A percentile compares a stretch with the other conserved stretches of the same genome.
phyloP scores from a whole-genome alignment of 2,888 invertebrate genomes.

The Melanostoma scalare region DNA sequence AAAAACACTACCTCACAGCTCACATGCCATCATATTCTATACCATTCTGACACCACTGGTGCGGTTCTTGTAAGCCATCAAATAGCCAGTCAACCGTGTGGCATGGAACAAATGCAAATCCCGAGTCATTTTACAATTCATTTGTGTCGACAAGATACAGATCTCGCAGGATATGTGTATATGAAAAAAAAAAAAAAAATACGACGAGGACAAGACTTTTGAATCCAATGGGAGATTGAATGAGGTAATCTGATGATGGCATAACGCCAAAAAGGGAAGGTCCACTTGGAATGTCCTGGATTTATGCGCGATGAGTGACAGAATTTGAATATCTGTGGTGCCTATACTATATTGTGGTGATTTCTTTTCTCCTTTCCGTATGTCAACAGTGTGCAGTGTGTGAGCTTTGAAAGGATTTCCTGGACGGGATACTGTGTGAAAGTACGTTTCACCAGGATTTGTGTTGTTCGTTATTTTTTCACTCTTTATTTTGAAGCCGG shows the following conservation, averaged over 20 bases:
- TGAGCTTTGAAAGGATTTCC: slow-evolving; percentile 61
- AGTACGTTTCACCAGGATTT: slow-evolving; percentile 28
- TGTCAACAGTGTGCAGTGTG: slow-evolving; percentile 26
- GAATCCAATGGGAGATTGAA: slow-evolving; percentile 59
- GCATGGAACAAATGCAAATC: slow-evolving; percentile 63
- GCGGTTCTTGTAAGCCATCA: slow-evolving; percentile 50
- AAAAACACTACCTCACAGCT: slow-evolving; percentile 16
- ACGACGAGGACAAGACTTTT: slow-evolving; percentile 26
- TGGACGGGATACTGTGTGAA: slow-evolving; percentile 44
- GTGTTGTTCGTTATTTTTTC: slow-evolving; percentile 7
- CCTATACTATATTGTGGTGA: not conserved
- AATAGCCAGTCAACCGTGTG: slow-evolving; percentile 65
- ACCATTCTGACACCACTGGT: slow-evolving; percentile 28
- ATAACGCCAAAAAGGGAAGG: slow-evolving; percentile 63
- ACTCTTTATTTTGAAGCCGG: not conserved
- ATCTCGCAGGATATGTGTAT: slow-evolving; percentile 59
- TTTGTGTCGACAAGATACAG: slow-evolving; percentile 67
- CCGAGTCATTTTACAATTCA: slow-evolving; percentile 70
- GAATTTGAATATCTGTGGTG: slow-evolving; percentile 65
- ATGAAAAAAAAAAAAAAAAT: slow-evolving; percentile 33
- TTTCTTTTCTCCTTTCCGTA: slow-evolving; percentile 37
- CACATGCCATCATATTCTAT: slow-evolving; percentile 8
- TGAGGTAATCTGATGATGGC: slow-evolving; percentile 57
- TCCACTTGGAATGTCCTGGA: slow-evolving; percentile 68
- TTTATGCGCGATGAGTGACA: slow-evolving; percentile 72